Percentiles rank a stretch among this genome's conserved stretches.
These are phyloP conservation scores for Micropoecilia bifurca DNA, from an alignment of 2,797 vertebrate genomes.

Conservation along the genomic window DNA sequence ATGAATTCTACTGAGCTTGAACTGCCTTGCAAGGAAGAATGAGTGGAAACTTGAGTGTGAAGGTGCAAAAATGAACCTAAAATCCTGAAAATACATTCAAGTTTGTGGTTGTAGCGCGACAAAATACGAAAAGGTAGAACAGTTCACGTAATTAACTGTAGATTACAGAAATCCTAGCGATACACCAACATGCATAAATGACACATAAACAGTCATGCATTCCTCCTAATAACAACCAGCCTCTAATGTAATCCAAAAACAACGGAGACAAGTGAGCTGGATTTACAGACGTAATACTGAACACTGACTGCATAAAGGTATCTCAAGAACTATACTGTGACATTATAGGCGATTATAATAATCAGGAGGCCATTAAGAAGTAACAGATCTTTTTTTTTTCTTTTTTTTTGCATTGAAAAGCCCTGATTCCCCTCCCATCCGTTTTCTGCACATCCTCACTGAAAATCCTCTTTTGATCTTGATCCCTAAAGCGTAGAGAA, in stretches of 20 bases:
- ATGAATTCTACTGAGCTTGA: neutral
- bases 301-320: neutral
- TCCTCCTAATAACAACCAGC: neutral
- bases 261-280: neutral
- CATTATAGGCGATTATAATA: constrained; percentile 10
- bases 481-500: constrained; percentile 6
- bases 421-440: neutral
- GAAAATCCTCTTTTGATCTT: neutral
- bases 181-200: neutral
- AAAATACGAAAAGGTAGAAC: neutral
- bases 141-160: neutral
- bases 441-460: constrained; percentile 11
- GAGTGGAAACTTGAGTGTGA: neutral
- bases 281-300: constrained; percentile 11
- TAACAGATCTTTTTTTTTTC: constrained; percentile 20
- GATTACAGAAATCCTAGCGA: neutral
- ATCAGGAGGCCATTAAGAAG: constrained; percentile 20
- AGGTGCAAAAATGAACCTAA: neutral
- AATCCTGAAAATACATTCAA: neutral
- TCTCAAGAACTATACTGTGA: constrained; percentile 4
- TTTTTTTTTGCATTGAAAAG: constrained; percentile 28
- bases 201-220: neutral
- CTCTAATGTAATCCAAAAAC: neutral
- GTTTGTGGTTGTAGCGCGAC: neutral
- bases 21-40: neutral